phyloP scores from a whole-genome alignment of 2,797 vertebrate genomes.

The Eleutherodactylus coqui region DNA sequence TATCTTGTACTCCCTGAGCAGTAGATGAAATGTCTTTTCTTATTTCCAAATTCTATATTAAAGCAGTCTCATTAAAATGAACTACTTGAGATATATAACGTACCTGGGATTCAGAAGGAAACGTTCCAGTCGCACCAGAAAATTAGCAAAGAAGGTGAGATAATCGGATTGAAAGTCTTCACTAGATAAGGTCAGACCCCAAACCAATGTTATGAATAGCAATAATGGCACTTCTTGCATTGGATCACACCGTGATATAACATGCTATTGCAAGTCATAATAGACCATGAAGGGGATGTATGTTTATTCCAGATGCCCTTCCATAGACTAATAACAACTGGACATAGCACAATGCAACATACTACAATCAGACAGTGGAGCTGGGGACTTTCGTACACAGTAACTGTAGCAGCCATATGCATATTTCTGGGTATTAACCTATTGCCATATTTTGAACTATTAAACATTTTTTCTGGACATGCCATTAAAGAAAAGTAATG shows the following conservation, averaged over 20 bases:
- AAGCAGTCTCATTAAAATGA: neutral
- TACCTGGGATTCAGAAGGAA: conserved; percentile 22
- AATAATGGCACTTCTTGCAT: neutral
- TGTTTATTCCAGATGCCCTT: neutral
- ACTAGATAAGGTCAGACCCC: neutral
- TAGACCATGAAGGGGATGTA: neutral
- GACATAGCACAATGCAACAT: neutral
- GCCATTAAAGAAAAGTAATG: neutral
- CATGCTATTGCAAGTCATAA: neutral
- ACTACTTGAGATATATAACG: neutral
- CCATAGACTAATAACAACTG: neutral
- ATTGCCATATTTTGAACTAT: neutral
- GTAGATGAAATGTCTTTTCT: neutral
- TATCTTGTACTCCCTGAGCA: neutral
- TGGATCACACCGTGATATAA: neutral
- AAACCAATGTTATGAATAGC: neutral
- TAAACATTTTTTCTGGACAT: neutral
- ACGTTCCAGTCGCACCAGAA: neutral
- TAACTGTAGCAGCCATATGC: neutral
- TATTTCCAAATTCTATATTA: neutral
- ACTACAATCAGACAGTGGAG: neutral
- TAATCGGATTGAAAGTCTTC: neutral
- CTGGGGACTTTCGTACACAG: neutral
- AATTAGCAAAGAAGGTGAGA: neutral
- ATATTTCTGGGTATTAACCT: conserved; percentile 41